Percentiles rank a stretch among this genome's conserved stretches.
These are phyloP conservation scores for Pithecia hirsuta DNA, from an alignment of 2,797 vertebrate genomes.

Conservation along the genomic window DNA sequence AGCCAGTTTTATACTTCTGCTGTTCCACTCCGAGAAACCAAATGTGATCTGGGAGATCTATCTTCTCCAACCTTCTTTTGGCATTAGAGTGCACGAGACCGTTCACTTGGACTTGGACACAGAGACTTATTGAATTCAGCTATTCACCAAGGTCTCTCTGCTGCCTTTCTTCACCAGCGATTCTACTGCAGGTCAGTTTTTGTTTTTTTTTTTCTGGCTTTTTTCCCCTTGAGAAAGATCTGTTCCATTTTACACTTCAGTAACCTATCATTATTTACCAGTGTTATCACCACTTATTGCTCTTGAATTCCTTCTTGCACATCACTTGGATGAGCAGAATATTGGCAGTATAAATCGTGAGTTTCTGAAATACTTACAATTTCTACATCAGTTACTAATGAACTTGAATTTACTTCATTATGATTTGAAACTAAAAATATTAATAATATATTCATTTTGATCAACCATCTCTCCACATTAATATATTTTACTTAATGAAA, in stretches of 20 bases:
- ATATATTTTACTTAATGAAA: slow-evolving; percentile 5
- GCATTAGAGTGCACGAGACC: no score
- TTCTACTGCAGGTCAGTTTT: neutral
- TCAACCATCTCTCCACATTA: neutral
- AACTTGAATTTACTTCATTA: neutral
- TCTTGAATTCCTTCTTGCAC: neutral
- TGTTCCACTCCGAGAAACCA: neutral
- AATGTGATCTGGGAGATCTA: neutral
- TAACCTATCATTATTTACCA: neutral
- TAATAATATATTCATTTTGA: neutral
- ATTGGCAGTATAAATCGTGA: neutral
- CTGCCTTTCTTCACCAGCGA: neutral
- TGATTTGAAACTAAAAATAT: neutral
- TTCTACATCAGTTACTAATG: slow-evolving; percentile 25
- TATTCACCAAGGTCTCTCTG: neutral
- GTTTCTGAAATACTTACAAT: neutral
- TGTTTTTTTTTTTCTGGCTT: neutral
- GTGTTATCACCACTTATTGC: neutral
- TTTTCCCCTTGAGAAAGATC: neutral
- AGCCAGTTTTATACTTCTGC: neutral
- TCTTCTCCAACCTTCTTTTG: neutral
- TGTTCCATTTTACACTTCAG: neutral
- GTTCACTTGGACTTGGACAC: neutral
- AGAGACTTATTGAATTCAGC: neutral
- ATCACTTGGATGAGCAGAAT: neutral